A percentile compares a stretch with the other conserved stretches of the same genome.
phyloP scores from a whole-genome alignment of 2,797 vertebrate genomes.

The Parotocinclus haroldoi region DNA sequence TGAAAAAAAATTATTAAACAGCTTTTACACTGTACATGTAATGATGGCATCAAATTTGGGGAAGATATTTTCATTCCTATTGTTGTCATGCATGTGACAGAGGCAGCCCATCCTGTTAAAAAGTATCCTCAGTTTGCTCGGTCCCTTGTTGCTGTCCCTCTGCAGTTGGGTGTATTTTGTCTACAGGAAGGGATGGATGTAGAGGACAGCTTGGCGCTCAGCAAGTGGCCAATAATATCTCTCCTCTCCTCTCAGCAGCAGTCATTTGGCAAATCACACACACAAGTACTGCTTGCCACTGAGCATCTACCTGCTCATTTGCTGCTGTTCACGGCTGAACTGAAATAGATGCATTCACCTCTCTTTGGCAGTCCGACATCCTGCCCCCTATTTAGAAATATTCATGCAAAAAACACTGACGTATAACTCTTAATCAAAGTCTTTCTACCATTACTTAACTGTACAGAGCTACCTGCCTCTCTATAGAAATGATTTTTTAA shows the following conservation, averaged over 20 bases:
- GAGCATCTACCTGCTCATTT: conserved; percentile 70
- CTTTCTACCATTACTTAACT: conserved; percentile 32
- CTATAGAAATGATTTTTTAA: too few relatives aligned
- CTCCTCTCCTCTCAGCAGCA: conserved; percentile 53
- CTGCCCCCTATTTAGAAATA: conserved; percentile 66
- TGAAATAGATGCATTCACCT: conserved; percentile 54
- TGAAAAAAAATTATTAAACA: too few relatives aligned
- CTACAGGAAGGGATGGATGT: conserved; percentile 40
- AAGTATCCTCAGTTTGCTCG: conserved; percentile 37
- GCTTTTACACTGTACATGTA: too few relatives aligned
- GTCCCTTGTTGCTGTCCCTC: conserved; percentile 35
- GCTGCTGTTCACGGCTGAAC: conserved; percentile 59
- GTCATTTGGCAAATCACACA: conserved; percentile 41
- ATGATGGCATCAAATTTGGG: too few relatives aligned
- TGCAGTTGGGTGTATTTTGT: conserved; percentile 35
- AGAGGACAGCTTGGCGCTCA: conserved; percentile 75
- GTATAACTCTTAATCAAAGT: conserved; percentile 33
- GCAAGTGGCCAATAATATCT: conserved; percentile 65
- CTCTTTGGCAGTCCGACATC: conserved; percentile 77
- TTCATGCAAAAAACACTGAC: conserved; percentile 31
- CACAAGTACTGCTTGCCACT: conserved; percentile 42
- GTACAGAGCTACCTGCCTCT: conserved; percentile 6
- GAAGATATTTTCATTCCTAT: too few relatives aligned
- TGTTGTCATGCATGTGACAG: too few relatives aligned
- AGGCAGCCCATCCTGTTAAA: conserved; percentile 31